phyloP scores from a whole-genome alignment of 2,888 invertebrate genomes.

The Kuschelorhynchus macadamiae region DNA sequence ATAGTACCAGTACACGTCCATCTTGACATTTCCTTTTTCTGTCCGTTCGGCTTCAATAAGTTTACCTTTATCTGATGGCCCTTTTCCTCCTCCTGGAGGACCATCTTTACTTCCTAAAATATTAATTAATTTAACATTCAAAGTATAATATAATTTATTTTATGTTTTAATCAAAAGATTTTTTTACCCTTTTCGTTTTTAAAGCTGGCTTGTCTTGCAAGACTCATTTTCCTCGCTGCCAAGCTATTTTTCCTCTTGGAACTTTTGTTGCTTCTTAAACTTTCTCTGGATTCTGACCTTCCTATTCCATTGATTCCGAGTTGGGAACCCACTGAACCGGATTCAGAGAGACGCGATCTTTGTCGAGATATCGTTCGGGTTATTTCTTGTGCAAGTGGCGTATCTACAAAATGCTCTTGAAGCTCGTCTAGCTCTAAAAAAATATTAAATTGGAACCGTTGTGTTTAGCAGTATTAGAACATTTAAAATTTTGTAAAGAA shows the following conservation, averaged over 20 bases:
- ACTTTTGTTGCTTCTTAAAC: conserved; percentile 67
- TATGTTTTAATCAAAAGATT: background rate
- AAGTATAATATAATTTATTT: background rate
- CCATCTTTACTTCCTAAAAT: conserved; percentile 22
- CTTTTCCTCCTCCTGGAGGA: conserved; percentile 7
- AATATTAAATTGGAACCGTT: no score
- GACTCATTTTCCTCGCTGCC: conserved; percentile 33
- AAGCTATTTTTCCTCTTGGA: conserved; percentile 21
- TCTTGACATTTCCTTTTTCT: conserved; percentile 73
- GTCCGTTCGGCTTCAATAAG: conserved; percentile 71
- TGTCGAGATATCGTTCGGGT: conserved; percentile 73
- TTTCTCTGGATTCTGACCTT: conserved; percentile 67
- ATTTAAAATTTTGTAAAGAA: no score
- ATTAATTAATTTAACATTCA: background rate
- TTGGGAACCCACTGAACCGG: conserved; percentile 36
- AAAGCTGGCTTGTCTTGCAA: background rate
- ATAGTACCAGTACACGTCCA: conserved; percentile 88
- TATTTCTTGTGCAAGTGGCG: conserved; percentile 74
- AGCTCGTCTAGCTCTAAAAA: conserved; percentile 74
- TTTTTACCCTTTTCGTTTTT: conserved; percentile 4
- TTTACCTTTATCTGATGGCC: conserved; percentile 52
- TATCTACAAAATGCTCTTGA: conserved; percentile 79
- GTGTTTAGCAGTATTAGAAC: no score
- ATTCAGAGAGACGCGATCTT: conserved; percentile 59
- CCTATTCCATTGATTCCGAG: conserved; percentile 17